phyloP scores from a whole-genome alignment of 2,797 vertebrate genomes.

The Onychomys leucogaster region DNA sequence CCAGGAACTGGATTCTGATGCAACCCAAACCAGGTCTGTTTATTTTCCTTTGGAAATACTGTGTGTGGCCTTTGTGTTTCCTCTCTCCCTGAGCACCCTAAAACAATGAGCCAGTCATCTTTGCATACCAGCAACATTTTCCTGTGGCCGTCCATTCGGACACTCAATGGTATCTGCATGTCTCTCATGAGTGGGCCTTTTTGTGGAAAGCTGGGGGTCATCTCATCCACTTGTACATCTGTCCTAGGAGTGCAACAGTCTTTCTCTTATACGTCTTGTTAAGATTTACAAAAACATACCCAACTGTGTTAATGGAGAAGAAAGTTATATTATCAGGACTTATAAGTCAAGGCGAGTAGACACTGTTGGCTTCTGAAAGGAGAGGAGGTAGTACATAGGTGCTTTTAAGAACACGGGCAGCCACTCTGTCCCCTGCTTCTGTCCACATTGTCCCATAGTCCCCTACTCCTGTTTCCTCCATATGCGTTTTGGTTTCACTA shows the following conservation, averaged over 20 bases:
- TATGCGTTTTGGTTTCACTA: not conserved
- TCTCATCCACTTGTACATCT: not conserved
- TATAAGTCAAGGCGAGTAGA: not conserved
- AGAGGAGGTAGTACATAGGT: accelerated
- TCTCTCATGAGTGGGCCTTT: not conserved
- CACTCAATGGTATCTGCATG: not conserved
- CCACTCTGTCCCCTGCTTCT: not conserved
- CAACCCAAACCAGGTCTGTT: not conserved
- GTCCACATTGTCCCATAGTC: not conserved
- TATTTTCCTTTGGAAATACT: not conserved
- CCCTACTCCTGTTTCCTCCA: not conserved
- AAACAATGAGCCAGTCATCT: not conserved
- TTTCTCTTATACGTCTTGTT: not conserved
- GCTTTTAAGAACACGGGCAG: not conserved
- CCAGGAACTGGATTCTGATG: not conserved
- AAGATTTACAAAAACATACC: not conserved
- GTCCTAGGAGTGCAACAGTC: not conserved
- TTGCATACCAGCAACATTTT: not conserved
- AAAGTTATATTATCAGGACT: not conserved
- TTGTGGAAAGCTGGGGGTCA: not conserved
- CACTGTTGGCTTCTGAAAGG: not conserved
- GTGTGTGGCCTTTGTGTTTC: not conserved
- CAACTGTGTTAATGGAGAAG: not conserved
- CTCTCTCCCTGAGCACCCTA: too few species aligned
- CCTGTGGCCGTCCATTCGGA: not conserved